These are phyloP conservation scores for Aquatica leii DNA, from an alignment of 2,888 invertebrate genomes.

Conservation along the genomic window DNA sequence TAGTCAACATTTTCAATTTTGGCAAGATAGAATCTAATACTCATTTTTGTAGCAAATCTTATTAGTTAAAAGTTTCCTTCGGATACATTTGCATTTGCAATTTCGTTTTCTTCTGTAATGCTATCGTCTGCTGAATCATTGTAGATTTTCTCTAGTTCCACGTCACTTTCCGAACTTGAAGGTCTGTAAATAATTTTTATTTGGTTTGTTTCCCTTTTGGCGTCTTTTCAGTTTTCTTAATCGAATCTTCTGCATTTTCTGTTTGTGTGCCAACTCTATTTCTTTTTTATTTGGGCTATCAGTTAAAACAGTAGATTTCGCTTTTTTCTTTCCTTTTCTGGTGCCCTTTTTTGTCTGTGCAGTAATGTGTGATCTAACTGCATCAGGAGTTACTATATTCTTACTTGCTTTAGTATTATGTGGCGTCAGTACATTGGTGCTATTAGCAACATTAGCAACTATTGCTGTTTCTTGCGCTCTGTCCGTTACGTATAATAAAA, in stretches of 20 bases:
- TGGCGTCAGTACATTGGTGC: no score
- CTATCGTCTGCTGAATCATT: neutral
- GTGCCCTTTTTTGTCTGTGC: neutral
- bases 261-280: neutral
- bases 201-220: neutral
- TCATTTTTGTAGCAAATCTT: neutral
- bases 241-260: neutral
- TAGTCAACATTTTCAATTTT: neutral
- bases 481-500: neutral
- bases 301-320: no score
- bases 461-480: neutral
- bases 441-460: neutral
- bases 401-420: no score
- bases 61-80: neutral
- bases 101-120: no score
- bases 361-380: neutral
- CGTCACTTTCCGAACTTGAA: no score
- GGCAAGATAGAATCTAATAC: neutral
- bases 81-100: neutral
- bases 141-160: no score
- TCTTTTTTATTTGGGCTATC: neutral
- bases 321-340: neutral
- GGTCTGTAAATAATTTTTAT: neutral
- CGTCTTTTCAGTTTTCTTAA: neutral
- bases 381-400: no score